Conservation (phyloP, 2,888 invertebrate genomes). For the Corbicula japonica region DNA sequence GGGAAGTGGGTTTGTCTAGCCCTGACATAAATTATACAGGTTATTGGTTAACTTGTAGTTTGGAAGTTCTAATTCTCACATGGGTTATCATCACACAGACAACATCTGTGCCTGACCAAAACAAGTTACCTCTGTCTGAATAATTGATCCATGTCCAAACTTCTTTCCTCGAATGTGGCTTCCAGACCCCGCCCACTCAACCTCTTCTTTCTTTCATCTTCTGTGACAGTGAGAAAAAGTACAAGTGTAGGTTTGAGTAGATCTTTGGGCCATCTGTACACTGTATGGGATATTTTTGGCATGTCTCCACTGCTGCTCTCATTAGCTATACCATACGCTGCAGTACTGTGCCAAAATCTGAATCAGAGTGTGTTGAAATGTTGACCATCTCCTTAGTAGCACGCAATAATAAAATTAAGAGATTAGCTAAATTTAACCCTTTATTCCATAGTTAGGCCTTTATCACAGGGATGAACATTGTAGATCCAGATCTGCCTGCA, state of each 20-base stretch:
- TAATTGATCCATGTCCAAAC: constrained; percentile 65
- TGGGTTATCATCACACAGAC: no score
- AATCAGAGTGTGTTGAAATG: neutral
- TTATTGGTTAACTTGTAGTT: no score
- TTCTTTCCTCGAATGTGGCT: constrained; percentile 73
- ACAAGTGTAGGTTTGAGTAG: constrained; percentile 72
- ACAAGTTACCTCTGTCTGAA: constrained; percentile 76
- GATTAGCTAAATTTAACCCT: no score
- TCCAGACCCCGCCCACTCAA: constrained; percentile 56
- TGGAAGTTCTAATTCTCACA: no score
- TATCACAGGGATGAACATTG: no score
- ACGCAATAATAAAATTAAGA: no score
- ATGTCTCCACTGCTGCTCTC: constrained; percentile 69
- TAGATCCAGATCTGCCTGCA: no score
- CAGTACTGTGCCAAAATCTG: constrained; percentile 80
- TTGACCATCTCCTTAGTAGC: no score
- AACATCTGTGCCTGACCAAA: no score
- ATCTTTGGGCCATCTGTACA: constrained; percentile 77
- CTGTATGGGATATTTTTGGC: constrained; percentile 61
- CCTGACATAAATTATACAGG: no score
- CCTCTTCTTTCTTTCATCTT: constrained; percentile 71
- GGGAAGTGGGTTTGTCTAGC: no score
- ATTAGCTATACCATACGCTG: constrained; percentile 79
- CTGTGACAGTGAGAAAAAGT: constrained; percentile 73
- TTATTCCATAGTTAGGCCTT: no score